Conservation (phyloP, 1,140 invertebrate species). For the Camponotus floridanus region DNA sequence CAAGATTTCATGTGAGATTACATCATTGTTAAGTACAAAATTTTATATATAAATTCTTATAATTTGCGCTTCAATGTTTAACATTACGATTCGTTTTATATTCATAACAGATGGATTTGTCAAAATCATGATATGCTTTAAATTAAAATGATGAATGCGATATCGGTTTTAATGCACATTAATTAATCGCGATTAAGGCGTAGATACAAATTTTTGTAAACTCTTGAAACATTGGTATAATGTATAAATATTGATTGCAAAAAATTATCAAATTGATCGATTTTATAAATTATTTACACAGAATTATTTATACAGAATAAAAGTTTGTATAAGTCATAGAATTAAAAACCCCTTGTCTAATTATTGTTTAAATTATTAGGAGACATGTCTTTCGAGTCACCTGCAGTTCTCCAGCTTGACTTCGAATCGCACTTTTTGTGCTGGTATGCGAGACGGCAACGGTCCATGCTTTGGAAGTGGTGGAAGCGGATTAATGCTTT, state of each 20-base stretch:
- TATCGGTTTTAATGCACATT: neutral
- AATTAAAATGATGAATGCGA: neutral
- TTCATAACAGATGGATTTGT: neutral
- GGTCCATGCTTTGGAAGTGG: conserved; percentile 89
- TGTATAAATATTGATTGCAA: neutral
- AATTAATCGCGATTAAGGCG: neutral
- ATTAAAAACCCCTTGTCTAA: too few species aligned
- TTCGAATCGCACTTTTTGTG: conserved; percentile 88
- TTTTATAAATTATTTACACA: neutral
- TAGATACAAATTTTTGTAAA: neutral
- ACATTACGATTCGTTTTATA: neutral
- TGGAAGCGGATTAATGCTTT: conserved; percentile 87
- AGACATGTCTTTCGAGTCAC: conserved; percentile 87
- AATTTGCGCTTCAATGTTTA: neutral
- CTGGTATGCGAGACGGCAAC: conserved; percentile 86
- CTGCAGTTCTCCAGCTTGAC: conserved; percentile 86
- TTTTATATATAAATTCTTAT: neutral
- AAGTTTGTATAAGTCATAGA: neutral
- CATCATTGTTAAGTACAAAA: too few species aligned
- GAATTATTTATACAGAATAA: neutral
- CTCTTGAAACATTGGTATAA: neutral
- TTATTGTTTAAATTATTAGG: conserved; percentile 78
- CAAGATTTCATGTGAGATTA: too few species aligned
- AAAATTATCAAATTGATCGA: neutral
- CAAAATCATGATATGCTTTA: neutral